A percentile compares a stretch with the other conserved stretches of the same genome.
Conservation (phyloP, 2,888 invertebrate genomes). For the Caenorhabditis sinica region DNA sequence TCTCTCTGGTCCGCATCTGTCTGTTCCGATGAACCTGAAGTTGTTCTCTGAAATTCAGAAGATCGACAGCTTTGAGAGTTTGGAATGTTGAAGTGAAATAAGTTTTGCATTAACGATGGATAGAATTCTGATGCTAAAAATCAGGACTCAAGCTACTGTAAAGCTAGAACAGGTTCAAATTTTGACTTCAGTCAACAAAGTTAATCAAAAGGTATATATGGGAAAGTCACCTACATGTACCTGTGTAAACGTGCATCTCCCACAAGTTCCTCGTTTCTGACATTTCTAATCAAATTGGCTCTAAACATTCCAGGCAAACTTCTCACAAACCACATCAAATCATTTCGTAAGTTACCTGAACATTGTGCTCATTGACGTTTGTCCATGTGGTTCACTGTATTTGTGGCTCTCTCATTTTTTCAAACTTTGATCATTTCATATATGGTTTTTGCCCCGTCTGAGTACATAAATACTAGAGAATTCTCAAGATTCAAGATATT, state of each 20-base stretch:
- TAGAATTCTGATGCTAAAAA: too few relatives aligned
- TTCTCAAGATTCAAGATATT: not conserved
- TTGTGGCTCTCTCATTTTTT: not conserved
- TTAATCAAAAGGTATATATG: too few relatives aligned
- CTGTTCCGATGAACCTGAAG: not conserved
- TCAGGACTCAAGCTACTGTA: too few relatives aligned
- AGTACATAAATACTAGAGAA: not conserved
- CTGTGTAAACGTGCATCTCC: not conserved
- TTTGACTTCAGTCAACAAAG: too few relatives aligned
- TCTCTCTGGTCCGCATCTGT: too few relatives aligned
- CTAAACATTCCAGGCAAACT: too few relatives aligned
- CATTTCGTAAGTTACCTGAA: not conserved
- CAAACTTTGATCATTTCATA: not conserved
- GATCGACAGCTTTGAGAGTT: not conserved
- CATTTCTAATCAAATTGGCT: not conserved
- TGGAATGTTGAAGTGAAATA: not conserved
- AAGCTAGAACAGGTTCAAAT: too few relatives aligned
- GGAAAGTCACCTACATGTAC: too few relatives aligned
- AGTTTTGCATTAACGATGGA: too few relatives aligned
- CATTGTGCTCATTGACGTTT: slow-evolving; percentile 7
- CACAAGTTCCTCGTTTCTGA: too few relatives aligned
- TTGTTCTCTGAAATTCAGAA: too few relatives aligned
- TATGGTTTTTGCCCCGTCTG: not conserved
- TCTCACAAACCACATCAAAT: too few relatives aligned
- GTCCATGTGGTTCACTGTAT: not conserved